A percentile compares a stretch with the other conserved stretches of the same genome.
These are phyloP conservation scores for Melitaea cinxia DNA, from an alignment of 1,140 invertebrate species.

Conservation along the genomic window DNA sequence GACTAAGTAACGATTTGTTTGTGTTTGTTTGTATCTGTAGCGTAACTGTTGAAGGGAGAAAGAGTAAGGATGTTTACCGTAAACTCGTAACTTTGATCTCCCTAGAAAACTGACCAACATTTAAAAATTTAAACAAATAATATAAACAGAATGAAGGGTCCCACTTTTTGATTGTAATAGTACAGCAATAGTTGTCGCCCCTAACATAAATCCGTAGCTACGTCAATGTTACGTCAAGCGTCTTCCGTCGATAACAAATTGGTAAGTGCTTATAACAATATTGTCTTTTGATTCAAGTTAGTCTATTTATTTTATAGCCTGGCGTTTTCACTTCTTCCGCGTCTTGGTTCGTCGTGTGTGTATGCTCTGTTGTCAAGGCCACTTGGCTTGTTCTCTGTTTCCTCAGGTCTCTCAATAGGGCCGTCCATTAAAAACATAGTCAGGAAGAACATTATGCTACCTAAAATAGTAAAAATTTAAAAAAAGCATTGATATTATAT, in stretches of 20 bases:
- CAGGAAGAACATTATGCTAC: constrained; percentile 86
- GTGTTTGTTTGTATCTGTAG: no score
- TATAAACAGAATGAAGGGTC: no score
- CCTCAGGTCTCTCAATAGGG: constrained; percentile 59
- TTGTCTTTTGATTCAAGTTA: not conserved
- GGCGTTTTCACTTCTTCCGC: constrained; percentile 17
- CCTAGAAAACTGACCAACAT: no score
- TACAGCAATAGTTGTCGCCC: no score
- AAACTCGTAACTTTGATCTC: no score
- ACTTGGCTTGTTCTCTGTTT: constrained; percentile 37
- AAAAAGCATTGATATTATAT: not conserved
- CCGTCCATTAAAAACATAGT: constrained; percentile 88
- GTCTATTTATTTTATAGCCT: constrained; percentile 25
- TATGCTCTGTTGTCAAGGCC: constrained; percentile 77
- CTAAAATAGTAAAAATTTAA: constrained; percentile 60
- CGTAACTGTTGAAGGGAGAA: no score
- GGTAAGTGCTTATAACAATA: not conserved
- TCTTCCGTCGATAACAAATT: not conserved
- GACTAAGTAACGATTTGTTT: no score
- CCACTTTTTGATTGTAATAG: no score
- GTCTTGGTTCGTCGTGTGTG: constrained; percentile 61
- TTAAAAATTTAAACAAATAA: no score
- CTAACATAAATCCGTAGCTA: not conserved
- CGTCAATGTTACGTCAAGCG: not conserved
- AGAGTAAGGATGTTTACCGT: no score